These are phyloP conservation scores for Varecia variegata DNA, from an alignment of 2,797 vertebrate species.

Conservation along the genomic window DNA sequence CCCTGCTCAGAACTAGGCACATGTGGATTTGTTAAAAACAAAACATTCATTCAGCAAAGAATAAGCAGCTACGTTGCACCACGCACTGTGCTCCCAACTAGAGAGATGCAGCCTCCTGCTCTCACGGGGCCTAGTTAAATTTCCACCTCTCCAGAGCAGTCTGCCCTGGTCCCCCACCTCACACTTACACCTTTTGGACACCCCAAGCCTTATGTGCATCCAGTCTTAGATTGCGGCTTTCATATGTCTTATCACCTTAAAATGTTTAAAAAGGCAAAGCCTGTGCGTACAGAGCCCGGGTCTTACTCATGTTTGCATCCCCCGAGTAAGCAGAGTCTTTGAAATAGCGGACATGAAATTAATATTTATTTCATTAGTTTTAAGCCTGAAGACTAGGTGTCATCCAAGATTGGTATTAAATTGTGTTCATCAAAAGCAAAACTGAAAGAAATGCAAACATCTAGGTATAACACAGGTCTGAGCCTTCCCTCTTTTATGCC, in stretches of 20 bases:
- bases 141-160: background rate
- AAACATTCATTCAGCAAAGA: background rate
- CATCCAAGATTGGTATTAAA: background rate
- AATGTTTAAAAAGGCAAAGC: background rate
- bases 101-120: background rate
- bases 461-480: background rate
- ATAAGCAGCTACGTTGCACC: background rate
- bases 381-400: background rate
- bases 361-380: background rate
- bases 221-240: background rate
- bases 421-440: background rate
- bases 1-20: background rate
- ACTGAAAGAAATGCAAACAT: background rate
- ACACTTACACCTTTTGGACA: background rate
- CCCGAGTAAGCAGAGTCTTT: background rate
- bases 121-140: background rate
- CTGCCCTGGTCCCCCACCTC: background rate
- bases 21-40: background rate
- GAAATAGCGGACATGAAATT: background rate
- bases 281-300: background rate
- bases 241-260: background rate
- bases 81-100: fast-evolving
- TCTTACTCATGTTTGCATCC: background rate
- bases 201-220: background rate
- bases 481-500: background rate